Percentiles rank a stretch among this genome's conserved stretches.
These are phyloP conservation scores for Diorhabda sublineata DNA, from an alignment of 1,140 invertebrate species.

Conservation along the genomic window DNA sequence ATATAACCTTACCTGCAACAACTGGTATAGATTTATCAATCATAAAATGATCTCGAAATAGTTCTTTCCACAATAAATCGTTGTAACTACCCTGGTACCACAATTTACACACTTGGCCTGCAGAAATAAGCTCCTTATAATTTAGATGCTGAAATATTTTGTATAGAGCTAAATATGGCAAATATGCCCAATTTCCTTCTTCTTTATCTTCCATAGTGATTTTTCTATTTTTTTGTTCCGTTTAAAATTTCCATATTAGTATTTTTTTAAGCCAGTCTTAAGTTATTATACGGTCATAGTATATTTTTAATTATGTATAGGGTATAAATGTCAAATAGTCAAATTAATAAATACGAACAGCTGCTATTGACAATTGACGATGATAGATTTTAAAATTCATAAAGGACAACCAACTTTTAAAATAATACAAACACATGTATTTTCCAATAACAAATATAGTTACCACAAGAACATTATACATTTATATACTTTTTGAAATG, in stretches of 20 bases:
- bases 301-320: too few relatives aligned
- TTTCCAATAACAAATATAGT: too few relatives aligned
- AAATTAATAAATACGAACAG: background rate
- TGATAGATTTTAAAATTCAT: too few relatives aligned
- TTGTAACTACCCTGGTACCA: slow-evolving; percentile 63
- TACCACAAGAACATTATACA: too few relatives aligned
- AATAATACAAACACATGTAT: too few relatives aligned
- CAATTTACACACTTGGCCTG: slow-evolving; percentile 54
- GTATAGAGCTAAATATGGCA: slow-evolving; percentile 66
- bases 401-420: too few relatives aligned
- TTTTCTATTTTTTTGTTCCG: background rate
- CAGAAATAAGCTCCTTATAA: slow-evolving; percentile 55
- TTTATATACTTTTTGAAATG: too few relatives aligned
- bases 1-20: slow-evolving; percentile 53
- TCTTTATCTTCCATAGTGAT: slow-evolving; percentile 25
- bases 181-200: slow-evolving; percentile 52
- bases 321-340: background rate
- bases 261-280: background rate
- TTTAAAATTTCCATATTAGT: background rate
- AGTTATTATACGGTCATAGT: too few relatives aligned
- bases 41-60: slow-evolving; percentile 64
- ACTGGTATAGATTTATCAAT: slow-evolving; percentile 60
- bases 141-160: slow-evolving; percentile 63
- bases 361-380: background rate
- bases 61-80: slow-evolving; percentile 66